Evolutionary conservation across 2,797 vertebrate species (phyloP).

Genomic region (Macropus fuliginosus): DNA sequence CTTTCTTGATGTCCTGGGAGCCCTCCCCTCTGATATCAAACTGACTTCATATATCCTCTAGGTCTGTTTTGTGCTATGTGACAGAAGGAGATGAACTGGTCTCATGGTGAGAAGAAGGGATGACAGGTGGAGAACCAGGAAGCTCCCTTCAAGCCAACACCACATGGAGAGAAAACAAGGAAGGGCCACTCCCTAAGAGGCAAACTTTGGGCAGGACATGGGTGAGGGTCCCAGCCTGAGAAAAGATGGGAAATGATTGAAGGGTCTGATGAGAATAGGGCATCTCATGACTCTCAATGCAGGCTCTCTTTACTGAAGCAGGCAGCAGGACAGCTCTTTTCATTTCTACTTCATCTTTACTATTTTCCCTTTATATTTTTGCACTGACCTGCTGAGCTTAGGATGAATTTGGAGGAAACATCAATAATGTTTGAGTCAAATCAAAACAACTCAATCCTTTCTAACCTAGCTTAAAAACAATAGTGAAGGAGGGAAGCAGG

Average conservation of each 20-base stretch:
- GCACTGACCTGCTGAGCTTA: neutral
- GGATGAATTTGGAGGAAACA: too few species aligned
- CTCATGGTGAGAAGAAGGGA: neutral
- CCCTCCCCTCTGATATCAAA: neutral
- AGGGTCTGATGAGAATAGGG: neutral
- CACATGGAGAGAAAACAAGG: neutral
- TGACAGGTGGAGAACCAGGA: neutral
- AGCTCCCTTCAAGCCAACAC: neutral
- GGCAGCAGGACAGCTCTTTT: neutral
- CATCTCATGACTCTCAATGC: too few species aligned
- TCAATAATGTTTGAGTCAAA: neutral
- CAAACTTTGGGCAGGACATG: neutral
- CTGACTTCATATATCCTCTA: neutral
- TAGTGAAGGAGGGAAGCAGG: neutral
- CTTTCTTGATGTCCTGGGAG: neutral
- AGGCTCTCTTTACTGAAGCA: neutral
- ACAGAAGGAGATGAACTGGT: neutral
- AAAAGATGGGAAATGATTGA: neutral
- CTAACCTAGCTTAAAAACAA: neutral
- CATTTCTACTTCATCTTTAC: neutral
- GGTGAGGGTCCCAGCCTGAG: neutral
- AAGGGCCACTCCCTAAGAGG: neutral
- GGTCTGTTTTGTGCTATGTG: neutral
- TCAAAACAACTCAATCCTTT: neutral
- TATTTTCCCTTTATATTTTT: neutral